Evolutionary conservation across 2,797 vertebrate species (phyloP).

Genomic region (Parauchenoglanis punctatus): DNA sequence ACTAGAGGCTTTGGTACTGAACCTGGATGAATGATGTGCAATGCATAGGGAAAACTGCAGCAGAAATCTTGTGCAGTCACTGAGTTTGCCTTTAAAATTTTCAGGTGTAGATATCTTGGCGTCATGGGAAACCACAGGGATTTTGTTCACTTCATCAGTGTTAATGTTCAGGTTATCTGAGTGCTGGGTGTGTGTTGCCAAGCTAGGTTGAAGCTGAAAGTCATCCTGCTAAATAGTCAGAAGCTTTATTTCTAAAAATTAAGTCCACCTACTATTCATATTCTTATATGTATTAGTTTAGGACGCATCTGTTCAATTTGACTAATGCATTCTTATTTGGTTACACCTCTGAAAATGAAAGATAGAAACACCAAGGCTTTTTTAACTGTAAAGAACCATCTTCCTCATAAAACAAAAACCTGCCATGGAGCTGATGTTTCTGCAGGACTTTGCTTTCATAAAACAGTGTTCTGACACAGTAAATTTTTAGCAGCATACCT

Average conservation of each 20-base stretch:
- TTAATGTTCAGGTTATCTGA: too few species aligned
- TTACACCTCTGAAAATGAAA: background rate
- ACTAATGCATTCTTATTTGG: background rate
- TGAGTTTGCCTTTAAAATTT: background rate
- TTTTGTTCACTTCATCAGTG: background rate
- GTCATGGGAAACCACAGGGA: background rate
- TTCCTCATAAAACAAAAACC: background rate
- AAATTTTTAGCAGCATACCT: background rate
- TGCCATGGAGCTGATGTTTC: background rate
- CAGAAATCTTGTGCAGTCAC: background rate
- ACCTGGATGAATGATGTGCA: background rate
- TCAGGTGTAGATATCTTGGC: background rate
- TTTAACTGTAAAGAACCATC: too few species aligned
- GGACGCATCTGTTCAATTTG: background rate
- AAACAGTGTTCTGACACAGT: background rate
- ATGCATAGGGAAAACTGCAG: background rate
- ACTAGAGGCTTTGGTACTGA: background rate
- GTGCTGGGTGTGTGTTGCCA: background rate
- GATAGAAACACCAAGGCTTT: background rate
- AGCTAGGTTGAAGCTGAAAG: background rate
- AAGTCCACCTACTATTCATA: background rate
- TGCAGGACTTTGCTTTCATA: background rate
- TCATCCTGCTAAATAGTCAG: background rate
- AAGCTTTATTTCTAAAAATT: background rate
- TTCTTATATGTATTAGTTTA: background rate